These are phyloP conservation scores for Platynereis dumerilii DNA, from an alignment of 2,888 invertebrate genomes.

Conservation along the genomic window DNA sequence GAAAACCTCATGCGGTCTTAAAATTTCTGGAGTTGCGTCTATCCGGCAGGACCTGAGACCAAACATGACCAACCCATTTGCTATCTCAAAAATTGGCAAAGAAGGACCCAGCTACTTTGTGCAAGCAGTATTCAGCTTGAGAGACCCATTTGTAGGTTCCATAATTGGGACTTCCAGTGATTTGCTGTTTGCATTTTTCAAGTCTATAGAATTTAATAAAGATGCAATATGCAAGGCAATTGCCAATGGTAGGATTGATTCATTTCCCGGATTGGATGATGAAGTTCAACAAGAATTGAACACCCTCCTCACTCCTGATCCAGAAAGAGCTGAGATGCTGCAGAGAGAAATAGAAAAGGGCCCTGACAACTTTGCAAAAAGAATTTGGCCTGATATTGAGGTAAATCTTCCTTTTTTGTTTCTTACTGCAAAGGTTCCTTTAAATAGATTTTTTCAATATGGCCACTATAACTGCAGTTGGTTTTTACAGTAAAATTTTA, in stretches of 20 bases:
- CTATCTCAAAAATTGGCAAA: background rate
- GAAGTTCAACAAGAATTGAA: background rate
- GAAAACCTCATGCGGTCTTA: background rate
- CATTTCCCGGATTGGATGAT: background rate
- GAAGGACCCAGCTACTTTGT: background rate
- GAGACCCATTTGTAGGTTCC: background rate
- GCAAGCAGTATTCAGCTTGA: background rate
- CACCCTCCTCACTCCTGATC: background rate
- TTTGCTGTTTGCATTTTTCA: background rate
- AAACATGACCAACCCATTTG: background rate
- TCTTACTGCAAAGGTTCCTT: too few species aligned
- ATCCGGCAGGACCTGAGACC: background rate
- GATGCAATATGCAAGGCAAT: background rate
- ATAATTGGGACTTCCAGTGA: background rate
- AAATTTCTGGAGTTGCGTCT: background rate
- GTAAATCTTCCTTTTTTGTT: too few species aligned
- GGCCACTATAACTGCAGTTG: too few species aligned
- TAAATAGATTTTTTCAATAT: too few species aligned
- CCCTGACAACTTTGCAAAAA: too few species aligned
- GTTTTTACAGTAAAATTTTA: too few species aligned
- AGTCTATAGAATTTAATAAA: conserved; percentile 3
- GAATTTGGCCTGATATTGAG: too few species aligned
- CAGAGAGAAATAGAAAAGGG: too few species aligned
- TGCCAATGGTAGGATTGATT: background rate
- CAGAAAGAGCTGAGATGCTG: background rate